Conservation (phyloP, 1,140 invertebrate species). For the Chrysomallon squamiferum region DNA sequence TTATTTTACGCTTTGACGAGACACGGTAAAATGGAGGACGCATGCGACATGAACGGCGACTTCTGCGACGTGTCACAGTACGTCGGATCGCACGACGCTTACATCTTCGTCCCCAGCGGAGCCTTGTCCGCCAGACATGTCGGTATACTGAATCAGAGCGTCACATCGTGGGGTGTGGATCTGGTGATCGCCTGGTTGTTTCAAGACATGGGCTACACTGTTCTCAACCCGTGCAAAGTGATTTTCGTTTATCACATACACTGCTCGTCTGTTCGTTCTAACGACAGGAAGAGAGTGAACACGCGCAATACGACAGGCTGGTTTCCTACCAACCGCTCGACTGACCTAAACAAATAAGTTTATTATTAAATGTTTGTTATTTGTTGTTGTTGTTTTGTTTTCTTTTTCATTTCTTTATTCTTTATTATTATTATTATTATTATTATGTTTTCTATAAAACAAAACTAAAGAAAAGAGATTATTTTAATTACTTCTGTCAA, state of each 20-base stretch:
- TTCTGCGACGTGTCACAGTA: neutral
- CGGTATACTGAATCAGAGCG: neutral
- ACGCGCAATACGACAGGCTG: neutral
- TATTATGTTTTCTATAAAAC: no score
- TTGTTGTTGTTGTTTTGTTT: no score
- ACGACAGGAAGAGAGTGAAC: neutral
- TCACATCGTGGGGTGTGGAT: neutral
- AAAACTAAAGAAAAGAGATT: no score
- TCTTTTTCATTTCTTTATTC: no score
- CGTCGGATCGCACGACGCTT: slow-evolving; percentile 4
- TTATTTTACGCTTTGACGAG: slow-evolving; percentile 3
- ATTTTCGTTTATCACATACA: slow-evolving; percentile 7
- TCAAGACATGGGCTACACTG: neutral
- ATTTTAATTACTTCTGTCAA: no score
- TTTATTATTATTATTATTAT: no score
- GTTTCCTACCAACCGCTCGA: neutral
- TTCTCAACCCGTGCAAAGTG: slow-evolving; percentile 8
- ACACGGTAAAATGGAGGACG: slow-evolving; percentile 1
- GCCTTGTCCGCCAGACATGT: neutral
- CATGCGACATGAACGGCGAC: slow-evolving; percentile 5
- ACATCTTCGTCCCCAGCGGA: slow-evolving; percentile 4
- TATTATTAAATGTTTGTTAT: no score
- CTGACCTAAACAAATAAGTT: neutral
- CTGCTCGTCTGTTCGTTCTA: neutral
- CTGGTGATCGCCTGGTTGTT: slow-evolving; percentile 1